Base-by-base conservation (phyloP, 2,888 invertebrate genomes). In the Calameuta filiformis region DNA sequence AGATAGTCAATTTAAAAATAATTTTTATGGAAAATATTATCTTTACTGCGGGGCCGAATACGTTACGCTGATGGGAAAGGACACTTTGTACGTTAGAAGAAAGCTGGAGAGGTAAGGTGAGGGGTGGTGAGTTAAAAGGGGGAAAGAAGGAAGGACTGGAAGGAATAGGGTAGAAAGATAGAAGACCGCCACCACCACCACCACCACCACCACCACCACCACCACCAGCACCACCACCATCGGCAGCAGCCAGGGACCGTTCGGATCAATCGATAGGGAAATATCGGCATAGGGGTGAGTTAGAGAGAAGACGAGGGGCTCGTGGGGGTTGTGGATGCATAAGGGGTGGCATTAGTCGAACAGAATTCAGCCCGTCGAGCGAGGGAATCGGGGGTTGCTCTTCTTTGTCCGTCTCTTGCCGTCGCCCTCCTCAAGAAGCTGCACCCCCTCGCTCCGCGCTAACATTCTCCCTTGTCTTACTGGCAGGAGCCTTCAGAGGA, bases 241-340 rank as follows among this genome's bases (percentile, higher is more conserved):
- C 15, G 40, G 40, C 40, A 40, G 40, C 40, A 80, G 79, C 76
- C 81, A 80, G 83, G 81, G 85, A 82, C 40, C 15, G 84, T 85
- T 83, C 86, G 85, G 86, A 90, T 90, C 90, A 89, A 90, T 90
- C 90, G 90, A 90, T 90, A 90, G 90, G 89, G 90, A 90, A 90
- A 90, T 90, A 89, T 90, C 88, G 87, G 86, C 84, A 85, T 83
- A 84, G 86, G 87, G 84, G 83, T 83, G 86, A 87, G 85, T 85
- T 83, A 80, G 83, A 82, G 40, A 40, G 79, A 82, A 83, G 83
- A 85, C 81, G 82, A 79, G 79, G 37, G 77, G 79, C 74, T 12
- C 75, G 79, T 56, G 79, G 79, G 76, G 83, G 79, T 83, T 83
- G 83, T 79, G 87, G 86, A 89, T 87, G 89, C 89, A 88, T 88